Evolutionary conservation across 2,113 vertebrate genomes (phyloP).

Genomic region (Cheirogaleus medius): DNA sequence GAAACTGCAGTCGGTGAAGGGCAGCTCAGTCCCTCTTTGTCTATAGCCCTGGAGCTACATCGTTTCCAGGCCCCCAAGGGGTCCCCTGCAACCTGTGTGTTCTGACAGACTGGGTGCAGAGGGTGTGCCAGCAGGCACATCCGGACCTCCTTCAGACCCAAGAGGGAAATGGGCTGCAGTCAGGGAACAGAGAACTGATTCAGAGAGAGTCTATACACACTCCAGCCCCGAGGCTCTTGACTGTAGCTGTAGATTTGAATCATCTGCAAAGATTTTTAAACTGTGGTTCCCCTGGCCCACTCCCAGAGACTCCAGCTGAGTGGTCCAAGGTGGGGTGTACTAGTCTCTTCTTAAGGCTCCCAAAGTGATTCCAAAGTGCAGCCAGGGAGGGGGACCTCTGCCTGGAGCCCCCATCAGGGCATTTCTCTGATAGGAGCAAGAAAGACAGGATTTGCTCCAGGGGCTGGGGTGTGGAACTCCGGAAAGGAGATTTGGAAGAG

Average conservation of each 20-base stretch:
- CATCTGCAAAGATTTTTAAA: background rate
- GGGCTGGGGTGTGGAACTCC: background rate
- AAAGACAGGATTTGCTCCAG: background rate
- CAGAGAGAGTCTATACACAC: background rate
- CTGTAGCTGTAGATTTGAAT: background rate
- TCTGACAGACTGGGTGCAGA: background rate
- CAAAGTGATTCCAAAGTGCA: background rate
- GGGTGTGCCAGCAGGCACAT: background rate
- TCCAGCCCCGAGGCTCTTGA: background rate
- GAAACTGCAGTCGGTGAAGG: too few species aligned
- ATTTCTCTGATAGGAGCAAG: background rate
- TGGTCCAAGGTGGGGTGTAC: too few species aligned
- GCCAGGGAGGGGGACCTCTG: background rate
- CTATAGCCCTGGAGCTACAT: background rate
- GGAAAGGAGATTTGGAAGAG: background rate
- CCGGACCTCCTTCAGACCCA: background rate
- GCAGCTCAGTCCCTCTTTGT: background rate
- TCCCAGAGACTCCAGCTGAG: too few species aligned
- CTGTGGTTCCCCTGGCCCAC: background rate
- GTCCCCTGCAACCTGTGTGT: background rate
- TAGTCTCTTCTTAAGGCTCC: background rate
- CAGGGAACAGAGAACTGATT: background rate
- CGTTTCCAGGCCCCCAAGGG: background rate
- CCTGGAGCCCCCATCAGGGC: background rate
- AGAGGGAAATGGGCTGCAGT: background rate